A percentile compares a stretch with the other conserved stretches of the same genome.
phyloP scores from a whole-genome alignment of 2,113 vertebrate species.

The Siphamia tubifer region DNA sequence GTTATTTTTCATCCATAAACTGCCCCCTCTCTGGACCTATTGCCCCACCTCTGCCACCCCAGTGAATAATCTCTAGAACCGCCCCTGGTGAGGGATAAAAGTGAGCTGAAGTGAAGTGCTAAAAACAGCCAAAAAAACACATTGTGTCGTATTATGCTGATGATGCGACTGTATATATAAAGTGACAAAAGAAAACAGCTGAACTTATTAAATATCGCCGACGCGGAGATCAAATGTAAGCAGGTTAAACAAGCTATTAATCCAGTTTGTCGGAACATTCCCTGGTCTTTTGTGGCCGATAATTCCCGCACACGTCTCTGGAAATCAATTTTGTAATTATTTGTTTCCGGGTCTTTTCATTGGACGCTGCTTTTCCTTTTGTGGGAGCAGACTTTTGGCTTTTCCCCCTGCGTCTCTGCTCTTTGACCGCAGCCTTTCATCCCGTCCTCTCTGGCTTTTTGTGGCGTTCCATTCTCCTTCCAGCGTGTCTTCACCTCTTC shows the following conservation, averaged over 20 bases:
- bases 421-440: slow-evolving; percentile 14
- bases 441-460: not conserved
- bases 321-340: slow-evolving; percentile 21
- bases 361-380: slow-evolving; percentile 1
- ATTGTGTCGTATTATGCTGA: too few species aligned
- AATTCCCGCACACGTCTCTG: not conserved
- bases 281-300: not conserved
- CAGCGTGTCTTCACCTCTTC: slow-evolving; percentile 14
- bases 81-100: too few species aligned
- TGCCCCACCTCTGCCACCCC: too few species aligned
- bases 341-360: not conserved
- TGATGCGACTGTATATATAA: too few species aligned
- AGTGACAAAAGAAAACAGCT: too few species aligned
- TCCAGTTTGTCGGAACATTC: not conserved
- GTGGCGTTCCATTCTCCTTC: slow-evolving; percentile 6
- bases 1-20: too few species aligned
- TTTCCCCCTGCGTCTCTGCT: not conserved
- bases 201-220: too few species aligned
- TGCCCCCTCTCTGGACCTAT: too few species aligned
- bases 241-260: not conserved
- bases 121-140: too few species aligned
- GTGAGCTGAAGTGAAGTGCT: too few species aligned
- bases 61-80: too few species aligned
- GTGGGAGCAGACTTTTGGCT: not conserved
- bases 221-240: not conserved